A percentile compares a stretch with the other conserved stretches of the same genome.
These are phyloP conservation scores for Cyanocitta stelleri DNA, from an alignment of 2,113 vertebrate genomes.

Conservation along the genomic window DNA sequence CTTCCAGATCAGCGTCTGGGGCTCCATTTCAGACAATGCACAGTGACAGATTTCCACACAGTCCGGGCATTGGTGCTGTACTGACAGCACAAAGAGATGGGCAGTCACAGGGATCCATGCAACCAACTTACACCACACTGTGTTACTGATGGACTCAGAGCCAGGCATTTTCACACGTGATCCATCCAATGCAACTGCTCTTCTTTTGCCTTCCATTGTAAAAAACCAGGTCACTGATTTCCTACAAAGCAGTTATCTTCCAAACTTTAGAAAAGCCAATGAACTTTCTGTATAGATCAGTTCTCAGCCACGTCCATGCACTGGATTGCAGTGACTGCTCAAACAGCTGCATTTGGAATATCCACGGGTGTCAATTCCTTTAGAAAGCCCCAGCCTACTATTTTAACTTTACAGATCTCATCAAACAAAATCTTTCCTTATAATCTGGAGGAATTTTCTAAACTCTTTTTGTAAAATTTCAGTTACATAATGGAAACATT, in stretches of 20 bases:
- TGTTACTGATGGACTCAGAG: not conserved
- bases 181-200: not conserved
- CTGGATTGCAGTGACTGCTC: not conserved
- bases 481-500: not conserved
- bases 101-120: not conserved
- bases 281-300: not conserved
- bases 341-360: not conserved
- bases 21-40: not conserved
- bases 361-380: not conserved
- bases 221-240: not conserved
- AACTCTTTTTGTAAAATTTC: not conserved
- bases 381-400: not conserved
- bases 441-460: not conserved
- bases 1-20: not conserved
- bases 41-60: not conserved
- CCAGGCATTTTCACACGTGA: accelerated
- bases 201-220: not conserved
- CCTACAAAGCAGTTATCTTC: not conserved
- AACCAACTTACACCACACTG: accelerated
- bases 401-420: not conserved
- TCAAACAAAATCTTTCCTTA: not conserved
- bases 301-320: not conserved
- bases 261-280: not conserved
- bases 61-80: too few relatives aligned
- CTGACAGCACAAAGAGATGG: accelerated